phyloP scores from a whole-genome alignment of 2,113 vertebrate species.

The Castor canadensis region DNA sequence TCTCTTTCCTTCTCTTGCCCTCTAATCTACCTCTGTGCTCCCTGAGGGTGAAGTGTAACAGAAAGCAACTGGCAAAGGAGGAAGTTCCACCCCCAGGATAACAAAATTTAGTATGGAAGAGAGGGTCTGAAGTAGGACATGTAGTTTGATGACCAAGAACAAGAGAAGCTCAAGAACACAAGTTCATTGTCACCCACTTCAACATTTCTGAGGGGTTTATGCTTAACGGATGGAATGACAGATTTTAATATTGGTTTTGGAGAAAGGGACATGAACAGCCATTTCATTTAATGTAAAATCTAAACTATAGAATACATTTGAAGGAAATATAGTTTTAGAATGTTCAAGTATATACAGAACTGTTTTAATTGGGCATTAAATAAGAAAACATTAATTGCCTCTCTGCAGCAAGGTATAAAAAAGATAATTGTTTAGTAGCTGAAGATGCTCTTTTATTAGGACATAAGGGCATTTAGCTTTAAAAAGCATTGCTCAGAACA shows the following conservation, averaged over 20 bases:
- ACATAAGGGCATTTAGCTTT: constrained; percentile 47
- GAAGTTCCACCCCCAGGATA: not conserved
- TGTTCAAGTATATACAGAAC: constrained; percentile 14
- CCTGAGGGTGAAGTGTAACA: not conserved
- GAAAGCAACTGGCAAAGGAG: not conserved
- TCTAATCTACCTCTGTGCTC: not conserved
- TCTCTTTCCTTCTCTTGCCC: not conserved
- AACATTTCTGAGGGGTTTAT: not conserved
- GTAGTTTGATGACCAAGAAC: not conserved
- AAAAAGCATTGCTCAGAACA: constrained; percentile 20
- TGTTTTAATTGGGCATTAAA: constrained; percentile 54
- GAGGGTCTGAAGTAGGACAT: not conserved
- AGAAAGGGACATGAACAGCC: not conserved
- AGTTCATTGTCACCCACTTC: not conserved
- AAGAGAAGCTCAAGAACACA: not conserved
- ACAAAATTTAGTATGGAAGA: not conserved
- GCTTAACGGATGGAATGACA: not conserved
- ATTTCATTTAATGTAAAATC: constrained; percentile 35
- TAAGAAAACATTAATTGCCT: constrained; percentile 55
- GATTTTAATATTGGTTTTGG: constrained; percentile 17
- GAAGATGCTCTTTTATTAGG: constrained; percentile 21
- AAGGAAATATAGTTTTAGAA: constrained; percentile 49
- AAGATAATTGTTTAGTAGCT: constrained; percentile 54
- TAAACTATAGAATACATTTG: not conserved
- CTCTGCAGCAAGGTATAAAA: constrained; percentile 29